Evolutionary conservation across 2,888 invertebrate genomes (phyloP).

Genomic region (Aplocera efformata): DNA sequence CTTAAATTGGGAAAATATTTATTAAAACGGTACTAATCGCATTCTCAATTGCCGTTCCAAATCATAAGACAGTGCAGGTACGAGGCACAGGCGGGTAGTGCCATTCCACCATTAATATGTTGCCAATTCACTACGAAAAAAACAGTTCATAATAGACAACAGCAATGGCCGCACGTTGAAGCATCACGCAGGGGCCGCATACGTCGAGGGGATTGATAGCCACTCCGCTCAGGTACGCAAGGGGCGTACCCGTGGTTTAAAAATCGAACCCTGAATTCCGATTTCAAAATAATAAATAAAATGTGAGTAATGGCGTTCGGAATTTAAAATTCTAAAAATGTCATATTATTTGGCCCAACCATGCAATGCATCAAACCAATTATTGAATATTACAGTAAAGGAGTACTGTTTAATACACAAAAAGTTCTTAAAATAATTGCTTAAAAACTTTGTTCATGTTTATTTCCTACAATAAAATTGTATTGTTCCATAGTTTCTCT

Average conservation of each 20-base stretch:
- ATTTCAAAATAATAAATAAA: constrained; percentile 22
- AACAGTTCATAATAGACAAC: constrained; percentile 39
- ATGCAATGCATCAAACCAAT: too few relatives aligned
- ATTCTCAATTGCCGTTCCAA: too few relatives aligned
- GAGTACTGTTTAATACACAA: too few relatives aligned
- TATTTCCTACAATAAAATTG: too few relatives aligned
- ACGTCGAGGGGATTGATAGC: constrained; percentile 62
- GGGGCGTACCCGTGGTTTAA: constrained; percentile 48
- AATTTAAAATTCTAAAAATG: constrained; percentile 6
- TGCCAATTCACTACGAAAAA: constrained; percentile 12
- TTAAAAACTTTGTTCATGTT: too few relatives aligned
- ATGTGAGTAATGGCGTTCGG: constrained; percentile 4
- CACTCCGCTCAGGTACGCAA: constrained; percentile 61
- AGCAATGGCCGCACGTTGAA: constrained; percentile 50
- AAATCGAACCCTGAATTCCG: constrained; percentile 38
- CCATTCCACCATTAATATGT: constrained; percentile 9
- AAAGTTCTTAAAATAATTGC: too few relatives aligned
- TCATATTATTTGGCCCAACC: constrained; percentile 1
- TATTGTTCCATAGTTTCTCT: neutral
- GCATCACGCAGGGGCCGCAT: constrained; percentile 48
- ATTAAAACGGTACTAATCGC: too few relatives aligned
- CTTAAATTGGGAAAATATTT: too few relatives aligned
- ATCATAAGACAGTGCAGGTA: too few relatives aligned
- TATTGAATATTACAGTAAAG: too few relatives aligned
- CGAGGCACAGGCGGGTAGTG: neutral